phyloP scores from a whole-genome alignment of 2,797 vertebrate genomes.

The Molossus molossus region DNA sequence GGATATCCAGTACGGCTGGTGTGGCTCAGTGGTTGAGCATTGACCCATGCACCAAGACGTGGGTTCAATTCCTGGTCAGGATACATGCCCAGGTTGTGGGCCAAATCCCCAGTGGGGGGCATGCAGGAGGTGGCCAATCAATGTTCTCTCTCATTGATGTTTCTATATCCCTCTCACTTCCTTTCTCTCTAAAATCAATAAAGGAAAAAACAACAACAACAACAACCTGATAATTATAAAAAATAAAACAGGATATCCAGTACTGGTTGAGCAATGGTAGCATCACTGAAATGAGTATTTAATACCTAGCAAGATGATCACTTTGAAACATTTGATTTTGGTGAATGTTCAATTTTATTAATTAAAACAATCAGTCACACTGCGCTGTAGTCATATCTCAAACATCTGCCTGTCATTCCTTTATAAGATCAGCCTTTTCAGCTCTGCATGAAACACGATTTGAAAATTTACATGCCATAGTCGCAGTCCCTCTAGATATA shows the following conservation, averaged over 20 bases:
- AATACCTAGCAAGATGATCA: neutral
- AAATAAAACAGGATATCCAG: neutral
- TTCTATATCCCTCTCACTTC: too few species aligned
- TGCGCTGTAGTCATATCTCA: neutral
- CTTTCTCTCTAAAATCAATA: too few species aligned
- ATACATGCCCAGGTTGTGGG: too few species aligned
- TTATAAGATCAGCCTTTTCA: neutral
- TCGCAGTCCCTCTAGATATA: neutral
- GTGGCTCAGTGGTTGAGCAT: too few species aligned
- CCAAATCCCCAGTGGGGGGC: too few species aligned
- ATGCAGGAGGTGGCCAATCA: too few species aligned
- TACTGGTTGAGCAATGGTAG: neutral
- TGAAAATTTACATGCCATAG: neutral
- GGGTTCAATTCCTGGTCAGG: too few species aligned
- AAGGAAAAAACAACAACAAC: too few species aligned
- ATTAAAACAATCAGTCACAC: conserved; percentile 61
- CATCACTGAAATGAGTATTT: neutral
- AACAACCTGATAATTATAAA: too few species aligned
- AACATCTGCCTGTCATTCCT: neutral
- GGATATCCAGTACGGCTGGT: neutral
- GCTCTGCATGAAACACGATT: neutral
- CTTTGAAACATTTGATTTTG: conserved; percentile 62
- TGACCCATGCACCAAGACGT: too few species aligned
- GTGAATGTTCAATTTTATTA: conserved; percentile 40
- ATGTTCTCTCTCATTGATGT: too few species aligned